Conservation (phyloP, 2,888 invertebrate species). For the Tachina fera region DNA sequence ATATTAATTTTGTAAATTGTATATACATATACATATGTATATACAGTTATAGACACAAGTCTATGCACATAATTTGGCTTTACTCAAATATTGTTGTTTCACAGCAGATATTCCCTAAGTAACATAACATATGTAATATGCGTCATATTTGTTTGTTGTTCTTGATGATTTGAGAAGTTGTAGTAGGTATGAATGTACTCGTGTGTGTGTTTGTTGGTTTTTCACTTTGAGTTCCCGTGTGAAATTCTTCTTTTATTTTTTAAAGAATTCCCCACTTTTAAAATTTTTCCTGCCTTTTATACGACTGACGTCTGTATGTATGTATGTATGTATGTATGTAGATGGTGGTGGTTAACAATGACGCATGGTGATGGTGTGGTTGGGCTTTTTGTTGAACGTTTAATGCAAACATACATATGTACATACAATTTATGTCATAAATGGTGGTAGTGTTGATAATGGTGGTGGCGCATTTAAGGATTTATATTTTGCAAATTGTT, state of each 20-base stretch:
- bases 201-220: conserved; percentile 16
- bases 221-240: conserved; percentile 66
- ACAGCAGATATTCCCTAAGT: conserved; percentile 46
- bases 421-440: conserved; percentile 1
- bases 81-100: neutral
- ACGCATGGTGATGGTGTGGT: conserved; percentile 50
- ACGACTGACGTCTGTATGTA: neutral
- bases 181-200: neutral
- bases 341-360: conserved; percentile 54
- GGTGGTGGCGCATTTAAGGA: conserved; percentile 47
- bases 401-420: neutral
- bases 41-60: neutral
- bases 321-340: too few species aligned
- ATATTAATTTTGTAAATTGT: conserved; percentile 58
- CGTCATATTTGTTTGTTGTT: conserved; percentile 60
- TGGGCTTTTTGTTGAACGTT: conserved; percentile 21
- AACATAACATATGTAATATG: conserved; percentile 61
- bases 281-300: conserved; percentile 44
- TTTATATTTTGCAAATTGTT: conserved; percentile 50
- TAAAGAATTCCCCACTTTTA: conserved; percentile 26
- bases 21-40: conserved; percentile 27
- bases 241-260: conserved; percentile 63
- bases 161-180: conserved; percentile 61
- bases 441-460: conserved; percentile 56
- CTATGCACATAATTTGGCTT: neutral